Conservation (phyloP, 2,797 vertebrate genomes). For the Chaetodon trifasciatus region DNA sequence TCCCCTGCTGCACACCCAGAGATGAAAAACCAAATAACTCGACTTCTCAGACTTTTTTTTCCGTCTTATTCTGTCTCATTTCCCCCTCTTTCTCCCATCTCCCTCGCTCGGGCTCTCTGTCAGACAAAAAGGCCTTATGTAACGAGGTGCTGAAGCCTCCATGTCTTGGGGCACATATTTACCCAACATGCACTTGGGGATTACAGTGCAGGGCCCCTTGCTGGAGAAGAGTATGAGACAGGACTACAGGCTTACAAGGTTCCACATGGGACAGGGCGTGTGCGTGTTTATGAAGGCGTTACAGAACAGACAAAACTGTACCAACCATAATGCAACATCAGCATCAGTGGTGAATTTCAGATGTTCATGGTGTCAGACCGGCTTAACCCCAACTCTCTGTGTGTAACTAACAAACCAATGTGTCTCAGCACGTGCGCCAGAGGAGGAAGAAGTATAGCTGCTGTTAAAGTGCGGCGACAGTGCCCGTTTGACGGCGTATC, state of each 20-base stretch:
- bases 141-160: conserved; percentile 54
- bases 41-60: conserved; percentile 19
- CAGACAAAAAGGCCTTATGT: conserved; percentile 61
- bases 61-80: neutral
- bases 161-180: conserved; percentile 59
- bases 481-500: conserved; percentile 18
- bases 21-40: conserved; percentile 34
- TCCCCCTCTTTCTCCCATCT: conserved; percentile 10
- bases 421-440: neutral
- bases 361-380: neutral
- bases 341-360: neutral
- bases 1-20: conserved; percentile 1
- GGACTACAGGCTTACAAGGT: conserved; percentile 22
- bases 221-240: conserved; percentile 16
- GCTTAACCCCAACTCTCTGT: neutral
- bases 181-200: conserved; percentile 55
- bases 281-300: neutral
- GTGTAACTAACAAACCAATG: neutral
- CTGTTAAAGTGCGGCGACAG: conserved; percentile 3
- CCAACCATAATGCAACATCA: conserved; percentile 1
- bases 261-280: conserved; percentile 4
- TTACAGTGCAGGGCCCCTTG: conserved; percentile 29
- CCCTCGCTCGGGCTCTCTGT: conserved; percentile 34
- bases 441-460: neutral
- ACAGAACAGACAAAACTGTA: neutral